Evolutionary conservation across 53 echinoderm and acorn worm genomes (phyloP), one percentile per base, ranked within the genome.

Genomic region (Zoroaster sp.): DNA sequence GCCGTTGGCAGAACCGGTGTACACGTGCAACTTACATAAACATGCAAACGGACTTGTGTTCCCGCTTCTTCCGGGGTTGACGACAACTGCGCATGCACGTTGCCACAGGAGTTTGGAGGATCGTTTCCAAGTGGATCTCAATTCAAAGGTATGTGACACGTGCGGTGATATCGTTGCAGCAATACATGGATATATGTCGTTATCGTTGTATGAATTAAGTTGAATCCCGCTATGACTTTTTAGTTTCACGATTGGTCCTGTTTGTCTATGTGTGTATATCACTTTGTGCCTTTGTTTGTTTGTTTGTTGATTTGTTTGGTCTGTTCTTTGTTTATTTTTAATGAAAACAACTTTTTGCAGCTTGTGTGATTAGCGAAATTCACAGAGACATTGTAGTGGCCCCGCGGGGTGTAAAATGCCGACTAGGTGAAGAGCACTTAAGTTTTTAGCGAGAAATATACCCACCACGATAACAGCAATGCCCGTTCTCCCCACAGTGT

Each of bases 1-100:
- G 79, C 79, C 79, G 10, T 11, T 39, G 79, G 79, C 79, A 35
- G 55, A 32, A 44, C 54, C 79, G 79, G 59, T 77, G 53, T 77
- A 33, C 79, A 63, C 37, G 59, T 40, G 54, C 79, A 79, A 43
- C 79, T 79, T 79, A 44, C 79, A 79, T 63, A 79, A 79, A 79
- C 79, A 79, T 39, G 39, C 79, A 38, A 13, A 12, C 40, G 47
- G 76, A 53, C 79, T 79, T 63, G 34, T 63, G 65, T 59, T 79
- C 38, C 79, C 20, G 31, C 33, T 15, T 13, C 38, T 55, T 79
- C 79, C 79, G 79, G 79, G 4, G 10, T 54, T 53, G 20, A 18
- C 39, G 79, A 39, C 44, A 79, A 35, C 28, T 32, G 83, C 41
- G 83, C 83, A 83, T 83, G 83, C 83, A 67, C 69, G 40, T 41